Percentiles rank a stretch among this genome's conserved stretches.
phyloP scores from a whole-genome alignment of 2,888 invertebrate genomes.

The Papilio gigon region DNA sequence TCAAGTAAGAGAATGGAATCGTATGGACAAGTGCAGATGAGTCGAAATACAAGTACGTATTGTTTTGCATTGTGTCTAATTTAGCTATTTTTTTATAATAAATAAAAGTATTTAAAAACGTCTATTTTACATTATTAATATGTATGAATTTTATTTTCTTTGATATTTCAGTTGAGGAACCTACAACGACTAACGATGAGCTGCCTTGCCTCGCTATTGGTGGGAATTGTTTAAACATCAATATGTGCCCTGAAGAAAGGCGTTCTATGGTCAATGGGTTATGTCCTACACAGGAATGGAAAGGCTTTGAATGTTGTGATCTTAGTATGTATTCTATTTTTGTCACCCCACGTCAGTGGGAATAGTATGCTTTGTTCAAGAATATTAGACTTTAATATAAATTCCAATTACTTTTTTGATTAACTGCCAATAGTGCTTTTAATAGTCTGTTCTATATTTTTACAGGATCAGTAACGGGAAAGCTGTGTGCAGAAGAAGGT shows the following conservation, averaged over 20 bases:
- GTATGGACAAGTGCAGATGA: background rate
- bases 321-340: background rate
- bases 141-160: too few relatives aligned
- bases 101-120: background rate
- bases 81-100: background rate
- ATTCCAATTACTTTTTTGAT: background rate
- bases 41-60: background rate
- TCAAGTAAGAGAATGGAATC: background rate
- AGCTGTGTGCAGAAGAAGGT: background rate
- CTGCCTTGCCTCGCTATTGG: conserved; percentile 6
- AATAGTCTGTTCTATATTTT: background rate
- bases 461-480: conserved; percentile 10
- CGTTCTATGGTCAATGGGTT: background rate
- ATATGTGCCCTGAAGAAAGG: conserved; percentile 7
- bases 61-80: background rate
- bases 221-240: background rate
- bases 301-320: conserved; percentile 8
- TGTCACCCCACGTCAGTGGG: background rate
- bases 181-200: background rate
- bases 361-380: background rate
- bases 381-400: background rate
- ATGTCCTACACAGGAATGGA: background rate
- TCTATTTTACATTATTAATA: too few relatives aligned
- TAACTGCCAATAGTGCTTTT: background rate
- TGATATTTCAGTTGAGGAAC: background rate